These are phyloP conservation scores for Alouatta palliata DNA, from an alignment of 2,113 vertebrate species.

Conservation along the genomic window DNA sequence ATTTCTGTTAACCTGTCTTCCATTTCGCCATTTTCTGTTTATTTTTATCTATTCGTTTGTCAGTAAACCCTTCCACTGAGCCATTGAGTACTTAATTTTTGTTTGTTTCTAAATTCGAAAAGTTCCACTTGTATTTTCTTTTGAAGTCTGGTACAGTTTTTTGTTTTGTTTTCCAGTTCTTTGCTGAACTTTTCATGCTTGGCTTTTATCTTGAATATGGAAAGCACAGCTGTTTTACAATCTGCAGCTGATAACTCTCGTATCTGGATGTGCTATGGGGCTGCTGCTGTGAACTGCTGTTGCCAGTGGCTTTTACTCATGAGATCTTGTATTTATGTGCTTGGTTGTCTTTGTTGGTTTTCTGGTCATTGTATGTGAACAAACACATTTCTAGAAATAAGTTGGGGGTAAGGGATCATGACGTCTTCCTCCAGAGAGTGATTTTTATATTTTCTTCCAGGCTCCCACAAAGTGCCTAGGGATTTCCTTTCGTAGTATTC, in stretches of 20 bases:
- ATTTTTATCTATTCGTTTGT: neutral
- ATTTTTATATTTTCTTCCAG: neutral
- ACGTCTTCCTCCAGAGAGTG: neutral
- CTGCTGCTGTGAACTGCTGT: neutral
- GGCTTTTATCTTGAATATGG: neutral
- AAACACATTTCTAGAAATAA: neutral
- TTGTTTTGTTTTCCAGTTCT: neutral
- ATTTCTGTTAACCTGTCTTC: neutral
- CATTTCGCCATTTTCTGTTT: neutral
- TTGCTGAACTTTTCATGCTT: neutral
- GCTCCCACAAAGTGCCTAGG: neutral
- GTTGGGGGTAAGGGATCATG: no score
- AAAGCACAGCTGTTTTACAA: neutral
- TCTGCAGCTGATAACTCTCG: neutral
- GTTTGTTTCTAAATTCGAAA: neutral
- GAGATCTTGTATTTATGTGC: neutral
- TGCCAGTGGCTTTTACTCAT: neutral
- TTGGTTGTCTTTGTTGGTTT: neutral
- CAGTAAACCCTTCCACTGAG: neutral
- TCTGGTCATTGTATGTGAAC: neutral
- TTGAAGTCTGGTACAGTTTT: neutral
- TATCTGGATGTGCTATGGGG: no score
- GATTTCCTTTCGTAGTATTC: neutral
- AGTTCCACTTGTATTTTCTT: neutral
- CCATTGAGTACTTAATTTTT: neutral